phyloP scores from a whole-genome alignment of 1,140 invertebrate species.

The Pseudomyrmex pallidus region DNA sequence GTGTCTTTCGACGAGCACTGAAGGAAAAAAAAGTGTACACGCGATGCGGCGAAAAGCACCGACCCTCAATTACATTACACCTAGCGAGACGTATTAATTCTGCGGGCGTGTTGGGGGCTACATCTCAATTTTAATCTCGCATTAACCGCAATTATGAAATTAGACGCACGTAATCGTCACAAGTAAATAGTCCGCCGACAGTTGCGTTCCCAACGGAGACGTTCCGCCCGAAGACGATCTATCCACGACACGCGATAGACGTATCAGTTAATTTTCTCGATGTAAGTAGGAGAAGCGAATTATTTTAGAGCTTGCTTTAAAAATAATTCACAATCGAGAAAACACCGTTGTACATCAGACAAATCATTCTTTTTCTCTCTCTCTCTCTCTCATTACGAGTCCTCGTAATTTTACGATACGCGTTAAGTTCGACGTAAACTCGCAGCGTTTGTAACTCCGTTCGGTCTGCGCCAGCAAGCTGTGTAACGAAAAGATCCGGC shows the following conservation, averaged over 20 bases:
- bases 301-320: neutral
- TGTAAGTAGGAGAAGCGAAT: neutral
- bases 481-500: slow-evolving; percentile 44
- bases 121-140: slow-evolving; percentile 67
- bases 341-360: too few relatives aligned
- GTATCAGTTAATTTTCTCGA: slow-evolving; percentile 20
- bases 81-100: slow-evolving; percentile 45
- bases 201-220: slow-evolving; percentile 38
- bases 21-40: slow-evolving; percentile 19
- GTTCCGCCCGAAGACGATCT: slow-evolving; percentile 13
- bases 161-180: slow-evolving; percentile 63
- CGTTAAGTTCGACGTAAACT: slow-evolving; percentile 61
- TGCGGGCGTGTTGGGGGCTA: slow-evolving; percentile 9
- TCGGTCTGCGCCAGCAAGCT: slow-evolving; percentile 43
- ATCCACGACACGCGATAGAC: slow-evolving; percentile 33
- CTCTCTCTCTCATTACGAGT: neutral
- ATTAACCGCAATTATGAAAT: slow-evolving; percentile 61
- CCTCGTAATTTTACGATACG: neutral
- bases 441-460: slow-evolving; percentile 18
- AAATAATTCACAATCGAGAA: neutral
- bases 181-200: slow-evolving; percentile 62
- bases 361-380: too few relatives aligned
- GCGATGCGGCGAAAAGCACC: slow-evolving; percentile 17
- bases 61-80: slow-evolving; percentile 61
- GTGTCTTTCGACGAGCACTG: neutral